Conservation (phyloP, 2,888 invertebrate species). For the Biston stratarius region DNA sequence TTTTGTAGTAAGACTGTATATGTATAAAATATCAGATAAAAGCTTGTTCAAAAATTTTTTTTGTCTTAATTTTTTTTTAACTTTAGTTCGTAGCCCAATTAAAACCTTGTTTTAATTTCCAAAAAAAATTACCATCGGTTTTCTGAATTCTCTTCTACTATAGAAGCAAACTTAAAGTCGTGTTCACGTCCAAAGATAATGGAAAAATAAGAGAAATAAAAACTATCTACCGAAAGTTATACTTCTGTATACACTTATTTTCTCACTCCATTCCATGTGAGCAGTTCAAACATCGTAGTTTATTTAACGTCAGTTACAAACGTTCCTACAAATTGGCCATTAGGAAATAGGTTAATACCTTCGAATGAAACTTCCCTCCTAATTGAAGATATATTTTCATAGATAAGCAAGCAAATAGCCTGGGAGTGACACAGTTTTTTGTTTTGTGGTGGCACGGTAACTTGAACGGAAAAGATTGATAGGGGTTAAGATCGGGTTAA, state of each 20-base stretch:
- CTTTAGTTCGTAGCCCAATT: too few relatives aligned
- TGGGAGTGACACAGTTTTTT: neutral
- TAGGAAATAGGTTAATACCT: conserved; percentile 28
- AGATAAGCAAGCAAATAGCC: conserved; percentile 16
- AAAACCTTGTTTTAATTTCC: too few relatives aligned
- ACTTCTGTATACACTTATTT: neutral
- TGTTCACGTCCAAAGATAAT: too few relatives aligned
- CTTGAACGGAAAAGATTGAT: neutral
- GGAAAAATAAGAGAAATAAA: too few relatives aligned
- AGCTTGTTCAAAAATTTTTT: too few relatives aligned
- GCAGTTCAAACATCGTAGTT: conserved; percentile 15
- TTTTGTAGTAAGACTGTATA: too few relatives aligned
- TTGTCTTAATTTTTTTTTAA: too few relatives aligned
- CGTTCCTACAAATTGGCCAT: conserved; percentile 23
- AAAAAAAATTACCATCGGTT: too few relatives aligned
- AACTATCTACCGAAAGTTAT: too few relatives aligned
- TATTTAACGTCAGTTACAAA: conserved; percentile 14
- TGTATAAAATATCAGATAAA: too few relatives aligned
- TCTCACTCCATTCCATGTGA: neutral
- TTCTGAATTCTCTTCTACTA: too few relatives aligned
- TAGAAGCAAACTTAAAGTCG: too few relatives aligned
- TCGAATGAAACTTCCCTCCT: conserved; percentile 13
- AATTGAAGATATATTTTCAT: conserved; percentile 26
- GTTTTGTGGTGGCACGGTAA: neutral
- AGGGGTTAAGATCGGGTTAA: neutral